Conservation (phyloP, 2,113 vertebrate species). For the Euleptes europaea region DNA sequence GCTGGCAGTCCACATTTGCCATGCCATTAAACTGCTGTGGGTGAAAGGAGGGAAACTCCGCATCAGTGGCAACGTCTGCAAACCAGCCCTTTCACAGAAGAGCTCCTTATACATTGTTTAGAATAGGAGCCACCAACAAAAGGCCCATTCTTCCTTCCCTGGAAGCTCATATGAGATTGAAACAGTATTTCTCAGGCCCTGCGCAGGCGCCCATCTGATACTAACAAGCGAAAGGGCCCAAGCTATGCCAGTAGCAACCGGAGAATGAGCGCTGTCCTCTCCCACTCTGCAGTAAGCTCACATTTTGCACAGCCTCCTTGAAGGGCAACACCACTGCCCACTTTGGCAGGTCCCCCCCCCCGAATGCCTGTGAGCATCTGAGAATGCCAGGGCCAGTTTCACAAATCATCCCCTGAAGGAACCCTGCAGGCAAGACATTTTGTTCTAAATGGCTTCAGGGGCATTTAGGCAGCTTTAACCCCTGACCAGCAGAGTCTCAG, state of each 20-base stretch:
- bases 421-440: background rate
- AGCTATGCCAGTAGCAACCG: too few relatives aligned
- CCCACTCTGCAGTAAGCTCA: fast-evolving
- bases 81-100: background rate
- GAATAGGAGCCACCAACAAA: constrained; percentile 2
- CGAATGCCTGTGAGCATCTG: background rate
- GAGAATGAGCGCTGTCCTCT: background rate
- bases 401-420: background rate
- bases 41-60: background rate
- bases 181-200: background rate
- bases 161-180: background rate
- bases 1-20: background rate
- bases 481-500: too few relatives aligned
- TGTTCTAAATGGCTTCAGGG: background rate
- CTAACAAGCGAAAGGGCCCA: too few relatives aligned
- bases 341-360: background rate
- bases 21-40: background rate
- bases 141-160: background rate
- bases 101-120: background rate
- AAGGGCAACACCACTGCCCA: background rate
- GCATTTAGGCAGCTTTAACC: background rate
- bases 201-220: background rate
- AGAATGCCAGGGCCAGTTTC: background rate
- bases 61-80: background rate
- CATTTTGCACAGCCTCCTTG: background rate